Conservation (phyloP, 2,797 vertebrate species). For the Naso thynnoides region DNA sequence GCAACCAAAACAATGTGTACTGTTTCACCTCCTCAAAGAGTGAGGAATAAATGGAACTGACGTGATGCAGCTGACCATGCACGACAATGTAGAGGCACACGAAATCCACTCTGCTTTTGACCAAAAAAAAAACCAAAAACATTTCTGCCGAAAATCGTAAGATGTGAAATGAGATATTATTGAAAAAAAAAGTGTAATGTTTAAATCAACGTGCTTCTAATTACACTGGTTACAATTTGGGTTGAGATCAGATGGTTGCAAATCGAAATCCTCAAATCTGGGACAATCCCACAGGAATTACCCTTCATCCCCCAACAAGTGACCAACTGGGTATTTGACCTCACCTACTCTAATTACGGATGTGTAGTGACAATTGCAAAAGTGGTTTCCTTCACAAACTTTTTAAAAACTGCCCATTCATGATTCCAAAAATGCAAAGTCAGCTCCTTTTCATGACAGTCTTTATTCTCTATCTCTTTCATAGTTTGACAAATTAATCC, state of each 20-base stretch:
- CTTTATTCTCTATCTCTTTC: background rate
- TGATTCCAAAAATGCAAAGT: slow-evolving; percentile 1
- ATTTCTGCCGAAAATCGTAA: background rate
- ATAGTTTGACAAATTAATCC: background rate
- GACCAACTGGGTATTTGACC: slow-evolving; percentile 51
- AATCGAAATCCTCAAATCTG: slow-evolving; percentile 29
- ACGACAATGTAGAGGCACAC: slow-evolving; percentile 13
- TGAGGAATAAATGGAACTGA: slow-evolving; percentile 46
- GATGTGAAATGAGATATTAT: background rate
- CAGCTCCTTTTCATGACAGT: background rate
- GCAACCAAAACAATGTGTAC: slow-evolving; percentile 51
- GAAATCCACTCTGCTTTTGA: background rate
- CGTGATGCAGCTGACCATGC: slow-evolving; percentile 45
- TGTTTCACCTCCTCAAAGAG: slow-evolving; percentile 13
- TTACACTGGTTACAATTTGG: too few relatives aligned
- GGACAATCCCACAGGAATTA: slow-evolving; percentile 22
- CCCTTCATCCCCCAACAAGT: slow-evolving; percentile 36
- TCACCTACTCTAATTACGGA: slow-evolving; percentile 15
- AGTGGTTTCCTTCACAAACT: slow-evolving; percentile 10
- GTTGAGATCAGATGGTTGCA: slow-evolving; percentile 11
- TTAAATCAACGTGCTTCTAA: background rate
- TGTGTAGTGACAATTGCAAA: slow-evolving; percentile 17
- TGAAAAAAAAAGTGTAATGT: background rate
- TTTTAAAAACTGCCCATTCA: slow-evolving; percentile 1
- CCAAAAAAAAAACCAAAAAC: background rate